phyloP scores from a whole-genome alignment of 2,888 invertebrate species.

The Matsumyia berberina region DNA sequence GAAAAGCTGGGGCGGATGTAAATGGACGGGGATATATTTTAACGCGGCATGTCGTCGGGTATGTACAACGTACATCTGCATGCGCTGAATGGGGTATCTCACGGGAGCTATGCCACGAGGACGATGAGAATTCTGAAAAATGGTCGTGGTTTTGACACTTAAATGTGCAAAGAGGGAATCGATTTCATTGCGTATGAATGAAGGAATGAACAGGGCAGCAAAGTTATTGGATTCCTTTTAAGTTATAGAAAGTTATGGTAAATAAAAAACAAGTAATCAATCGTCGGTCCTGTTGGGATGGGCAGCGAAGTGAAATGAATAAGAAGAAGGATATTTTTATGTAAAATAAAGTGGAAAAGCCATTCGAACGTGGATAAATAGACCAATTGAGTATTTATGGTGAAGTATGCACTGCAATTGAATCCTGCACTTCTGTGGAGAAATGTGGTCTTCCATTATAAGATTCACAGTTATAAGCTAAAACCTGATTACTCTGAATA shows the following conservation, averaged over 20 bases:
- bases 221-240: conserved; percentile 62
- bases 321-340: conserved; percentile 11
- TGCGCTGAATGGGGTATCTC: conserved; percentile 53
- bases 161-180: conserved; percentile 68
- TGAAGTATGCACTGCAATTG: conserved; percentile 8
- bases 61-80: conserved; percentile 50
- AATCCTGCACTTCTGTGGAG: neutral
- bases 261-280: conserved; percentile 49
- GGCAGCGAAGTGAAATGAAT: conserved; percentile 3
- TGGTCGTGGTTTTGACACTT: conserved; percentile 74
- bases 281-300: conserved; percentile 1
- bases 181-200: conserved; percentile 55
- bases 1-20: conserved; percentile 69
- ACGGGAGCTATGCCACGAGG: conserved; percentile 4
- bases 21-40: conserved; percentile 65
- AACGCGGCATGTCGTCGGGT: conserved; percentile 33
- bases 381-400: conserved; percentile 1
- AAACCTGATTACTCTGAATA: no score
- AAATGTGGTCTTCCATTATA: neutral
- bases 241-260: conserved; percentile 63
- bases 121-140: conserved; percentile 58
- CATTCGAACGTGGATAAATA: conserved; percentile 17
- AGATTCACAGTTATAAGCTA: no score
- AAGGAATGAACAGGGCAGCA: conserved; percentile 49
- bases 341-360: neutral